These are phyloP conservation scores for Helicoverpa zea DNA, from an alignment of 1,140 invertebrate species.

Conservation along the genomic window DNA sequence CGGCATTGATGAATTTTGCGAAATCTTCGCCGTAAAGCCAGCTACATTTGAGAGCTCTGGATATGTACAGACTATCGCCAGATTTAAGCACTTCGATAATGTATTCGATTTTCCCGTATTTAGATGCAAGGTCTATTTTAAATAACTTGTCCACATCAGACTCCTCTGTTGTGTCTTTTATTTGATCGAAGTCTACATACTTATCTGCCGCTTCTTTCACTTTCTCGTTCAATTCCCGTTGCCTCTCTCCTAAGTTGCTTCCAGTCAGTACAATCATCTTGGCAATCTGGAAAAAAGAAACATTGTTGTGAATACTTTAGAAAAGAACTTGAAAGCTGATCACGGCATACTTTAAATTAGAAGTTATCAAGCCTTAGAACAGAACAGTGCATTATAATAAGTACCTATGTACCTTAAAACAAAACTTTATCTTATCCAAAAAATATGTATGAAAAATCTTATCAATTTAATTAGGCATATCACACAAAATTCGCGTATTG, in stretches of 20 bases:
- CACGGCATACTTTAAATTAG: too few species aligned
- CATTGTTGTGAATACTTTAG: background rate
- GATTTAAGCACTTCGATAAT: conserved; percentile 62
- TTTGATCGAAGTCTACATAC: conserved; percentile 48
- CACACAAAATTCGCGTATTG: too few species aligned
- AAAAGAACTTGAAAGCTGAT: background rate
- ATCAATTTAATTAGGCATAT: too few species aligned
- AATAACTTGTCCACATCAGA: conserved; percentile 61
- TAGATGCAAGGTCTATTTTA: conserved; percentile 65
- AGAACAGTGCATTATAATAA: too few species aligned
- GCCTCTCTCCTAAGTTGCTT: conserved; percentile 51
- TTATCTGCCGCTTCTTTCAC: conserved; percentile 56
- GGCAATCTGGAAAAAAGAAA: conserved; percentile 18
- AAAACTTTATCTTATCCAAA: too few species aligned
- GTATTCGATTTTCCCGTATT: conserved; percentile 61
- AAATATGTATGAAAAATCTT: too few species aligned
- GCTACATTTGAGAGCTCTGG: conserved; percentile 57
- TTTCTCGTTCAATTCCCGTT: conserved; percentile 59
- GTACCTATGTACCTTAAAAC: too few species aligned
- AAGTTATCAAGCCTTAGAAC: too few species aligned
- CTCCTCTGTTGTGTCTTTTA: conserved; percentile 48
- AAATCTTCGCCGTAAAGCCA: conserved; percentile 61
- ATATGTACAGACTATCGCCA: conserved; percentile 61
- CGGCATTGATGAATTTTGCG: conserved; percentile 55
- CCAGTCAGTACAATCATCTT: conserved; percentile 58